phyloP scores from a whole-genome alignment of 2,888 invertebrate genomes.

The Caenorhabditis doughertyi region DNA sequence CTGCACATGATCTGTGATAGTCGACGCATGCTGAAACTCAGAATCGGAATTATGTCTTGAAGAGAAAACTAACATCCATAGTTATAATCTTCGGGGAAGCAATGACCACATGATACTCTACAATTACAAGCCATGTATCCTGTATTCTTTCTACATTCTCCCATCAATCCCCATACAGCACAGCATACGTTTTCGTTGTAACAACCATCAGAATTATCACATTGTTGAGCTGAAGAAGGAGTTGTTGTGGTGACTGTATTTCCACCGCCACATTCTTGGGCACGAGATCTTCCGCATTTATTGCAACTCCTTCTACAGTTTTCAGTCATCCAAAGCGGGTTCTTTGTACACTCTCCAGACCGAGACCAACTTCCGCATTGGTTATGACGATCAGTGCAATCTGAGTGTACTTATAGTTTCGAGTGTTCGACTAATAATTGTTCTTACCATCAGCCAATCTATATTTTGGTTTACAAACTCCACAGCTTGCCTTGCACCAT shows the following conservation, averaged over 20 bases:
- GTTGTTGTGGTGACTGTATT: constrained; percentile 56
- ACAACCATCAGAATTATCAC: constrained; percentile 77
- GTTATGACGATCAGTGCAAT: constrained; percentile 78
- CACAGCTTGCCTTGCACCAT: constrained; percentile 79
- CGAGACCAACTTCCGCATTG: constrained; percentile 75
- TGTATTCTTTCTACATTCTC: constrained; percentile 72
- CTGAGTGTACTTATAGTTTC: constrained; percentile 40
- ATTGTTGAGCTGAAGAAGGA: constrained; percentile 49
- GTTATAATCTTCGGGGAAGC: constrained; percentile 78
- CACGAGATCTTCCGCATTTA: constrained; percentile 72
- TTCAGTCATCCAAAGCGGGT: constrained; percentile 79
- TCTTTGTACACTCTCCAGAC: constrained; percentile 77
- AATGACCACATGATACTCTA: constrained; percentile 80
- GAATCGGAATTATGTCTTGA: not conserved
- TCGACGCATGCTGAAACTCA: constrained; percentile 71
- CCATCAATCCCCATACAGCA: constrained; percentile 72
- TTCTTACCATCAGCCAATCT: constrained; percentile 53
- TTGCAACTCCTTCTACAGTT: constrained; percentile 78
- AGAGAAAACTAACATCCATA: constrained; percentile 72
- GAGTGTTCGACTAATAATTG: not conserved
- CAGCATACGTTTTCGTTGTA: constrained; percentile 81
- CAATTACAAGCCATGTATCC: constrained; percentile 82
- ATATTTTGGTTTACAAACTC: constrained; percentile 68
- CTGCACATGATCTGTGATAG: constrained; percentile 73
- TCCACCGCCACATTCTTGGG: constrained; percentile 69